A percentile compares a stretch with the other conserved stretches of the same genome.
phyloP scores from a whole-genome alignment of 2,888 invertebrate genomes.

The Trichogramma dendrolimi region DNA sequence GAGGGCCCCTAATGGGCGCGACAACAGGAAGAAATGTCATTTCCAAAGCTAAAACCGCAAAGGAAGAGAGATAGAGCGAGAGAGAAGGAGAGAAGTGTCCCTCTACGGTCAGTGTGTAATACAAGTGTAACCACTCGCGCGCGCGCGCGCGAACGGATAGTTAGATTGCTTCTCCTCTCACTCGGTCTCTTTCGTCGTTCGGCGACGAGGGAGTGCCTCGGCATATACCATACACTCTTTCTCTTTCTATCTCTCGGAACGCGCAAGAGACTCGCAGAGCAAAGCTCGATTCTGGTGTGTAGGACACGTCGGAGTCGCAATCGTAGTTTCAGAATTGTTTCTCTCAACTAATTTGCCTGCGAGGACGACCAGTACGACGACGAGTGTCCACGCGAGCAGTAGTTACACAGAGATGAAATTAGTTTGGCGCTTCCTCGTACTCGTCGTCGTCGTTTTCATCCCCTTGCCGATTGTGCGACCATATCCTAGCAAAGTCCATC shows the following conservation, averaged over 20 bases:
- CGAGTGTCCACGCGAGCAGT: not conserved
- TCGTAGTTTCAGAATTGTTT: constrained; percentile 20
- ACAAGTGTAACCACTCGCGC: constrained; percentile 13
- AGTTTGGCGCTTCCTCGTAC: constrained; percentile 39
- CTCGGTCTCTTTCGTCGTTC: too few species aligned
- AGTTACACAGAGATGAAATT: constrained; percentile 37
- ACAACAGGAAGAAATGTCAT: too few species aligned
- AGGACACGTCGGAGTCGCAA: not conserved
- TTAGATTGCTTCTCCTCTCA: constrained; percentile 16
- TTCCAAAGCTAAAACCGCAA: too few species aligned
- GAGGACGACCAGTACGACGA: not conserved
- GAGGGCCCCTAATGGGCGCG: too few species aligned
- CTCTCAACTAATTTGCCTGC: constrained; percentile 19
- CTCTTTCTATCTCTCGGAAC: too few species aligned
- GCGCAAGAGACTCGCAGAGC: too few species aligned
- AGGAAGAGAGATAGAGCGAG: too few species aligned
- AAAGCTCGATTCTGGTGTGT: too few species aligned
- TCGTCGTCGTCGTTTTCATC: constrained; percentile 16
- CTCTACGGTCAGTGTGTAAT: not conserved
- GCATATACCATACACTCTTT: too few species aligned
- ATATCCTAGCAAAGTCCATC: too few species aligned
- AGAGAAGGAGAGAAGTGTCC: not conserved
- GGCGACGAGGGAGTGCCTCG: too few species aligned
- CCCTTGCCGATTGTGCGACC: not conserved
- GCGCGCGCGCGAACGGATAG: not conserved